These are phyloP conservation scores for Eueides isabella DNA, from an alignment of 1,140 invertebrate species.

Conservation along the genomic window DNA sequence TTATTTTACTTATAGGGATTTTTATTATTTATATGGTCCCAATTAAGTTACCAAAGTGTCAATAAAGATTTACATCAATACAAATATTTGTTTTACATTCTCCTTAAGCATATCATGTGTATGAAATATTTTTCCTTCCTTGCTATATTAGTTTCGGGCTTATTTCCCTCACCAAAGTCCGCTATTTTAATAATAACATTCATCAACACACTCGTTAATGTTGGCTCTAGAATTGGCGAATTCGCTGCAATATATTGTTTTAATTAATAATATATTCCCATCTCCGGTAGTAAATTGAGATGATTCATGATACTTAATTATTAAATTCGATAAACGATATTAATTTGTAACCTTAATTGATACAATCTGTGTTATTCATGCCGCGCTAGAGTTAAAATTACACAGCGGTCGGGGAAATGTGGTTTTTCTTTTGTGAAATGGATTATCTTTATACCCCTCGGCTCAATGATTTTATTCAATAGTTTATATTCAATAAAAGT, in stretches of 20 bases:
- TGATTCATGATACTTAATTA: constrained; percentile 41
- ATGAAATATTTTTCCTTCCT: neutral
- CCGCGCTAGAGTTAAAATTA: constrained; percentile 24
- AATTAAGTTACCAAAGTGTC: too few species aligned
- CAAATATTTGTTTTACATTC: neutral
- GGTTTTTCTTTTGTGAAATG: constrained; percentile 19
- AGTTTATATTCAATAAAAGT: constrained; percentile 8
- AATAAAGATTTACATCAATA: too few species aligned
- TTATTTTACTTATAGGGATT: neutral
- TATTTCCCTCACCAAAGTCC: neutral
- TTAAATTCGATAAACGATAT: constrained; percentile 44
- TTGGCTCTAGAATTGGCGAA: constrained; percentile 9
- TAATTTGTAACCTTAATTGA: constrained; percentile 44
- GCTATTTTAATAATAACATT: constrained; percentile 7
- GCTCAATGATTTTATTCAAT: constrained; percentile 2
- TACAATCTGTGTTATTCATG: constrained; percentile 32
- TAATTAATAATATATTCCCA: constrained; percentile 38
- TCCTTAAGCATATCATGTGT: too few species aligned
- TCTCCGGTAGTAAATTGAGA: constrained; percentile 36
- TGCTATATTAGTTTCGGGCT: neutral
- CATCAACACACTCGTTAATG: constrained; percentile 1
- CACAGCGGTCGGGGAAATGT: constrained; percentile 8
- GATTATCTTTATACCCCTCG: constrained; percentile 2
- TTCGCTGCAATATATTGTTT: constrained; percentile 24
- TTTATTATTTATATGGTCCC: neutral